phyloP scores from a whole-genome alignment of 2,888 invertebrate genomes.

The Sarcophaga carnaria region DNA sequence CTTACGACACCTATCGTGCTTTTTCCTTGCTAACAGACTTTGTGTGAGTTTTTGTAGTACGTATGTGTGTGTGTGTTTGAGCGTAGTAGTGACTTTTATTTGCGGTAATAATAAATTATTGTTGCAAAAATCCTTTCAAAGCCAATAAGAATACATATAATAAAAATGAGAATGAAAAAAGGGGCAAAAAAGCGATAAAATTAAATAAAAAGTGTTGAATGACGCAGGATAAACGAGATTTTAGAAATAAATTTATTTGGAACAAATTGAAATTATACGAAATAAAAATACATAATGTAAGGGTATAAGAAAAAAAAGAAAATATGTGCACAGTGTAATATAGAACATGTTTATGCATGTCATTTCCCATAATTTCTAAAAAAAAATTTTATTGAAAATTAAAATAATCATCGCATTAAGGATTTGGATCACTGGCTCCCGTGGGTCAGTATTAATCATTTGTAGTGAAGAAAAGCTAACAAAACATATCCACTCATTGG shows the following conservation, averaged over 20 bases:
- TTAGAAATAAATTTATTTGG: conserved; percentile 4
- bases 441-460: no score
- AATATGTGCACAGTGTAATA: no score
- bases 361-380: no score
- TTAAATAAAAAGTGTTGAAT: neutral
- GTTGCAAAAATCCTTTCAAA: conserved; percentile 19
- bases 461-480: no score
- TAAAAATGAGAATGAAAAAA: neutral
- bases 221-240: conserved; percentile 4
- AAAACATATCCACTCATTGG: no score
- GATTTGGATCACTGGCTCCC: no score
- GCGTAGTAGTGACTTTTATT: conserved; percentile 8
- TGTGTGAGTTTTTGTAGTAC: neutral
- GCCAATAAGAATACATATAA: neutral
- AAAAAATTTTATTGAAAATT: no score
- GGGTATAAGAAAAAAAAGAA: no score
- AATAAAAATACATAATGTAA: no score
- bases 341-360: no score
- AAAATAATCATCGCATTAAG: no score
- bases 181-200: neutral
- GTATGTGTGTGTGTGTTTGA: neutral
- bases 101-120: conserved; percentile 34
- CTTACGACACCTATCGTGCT: neutral
- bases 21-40: neutral
- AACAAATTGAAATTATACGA: conserved; percentile 15